Conservation (phyloP, 2,888 invertebrate species). For the Zonitis immaculata region DNA sequence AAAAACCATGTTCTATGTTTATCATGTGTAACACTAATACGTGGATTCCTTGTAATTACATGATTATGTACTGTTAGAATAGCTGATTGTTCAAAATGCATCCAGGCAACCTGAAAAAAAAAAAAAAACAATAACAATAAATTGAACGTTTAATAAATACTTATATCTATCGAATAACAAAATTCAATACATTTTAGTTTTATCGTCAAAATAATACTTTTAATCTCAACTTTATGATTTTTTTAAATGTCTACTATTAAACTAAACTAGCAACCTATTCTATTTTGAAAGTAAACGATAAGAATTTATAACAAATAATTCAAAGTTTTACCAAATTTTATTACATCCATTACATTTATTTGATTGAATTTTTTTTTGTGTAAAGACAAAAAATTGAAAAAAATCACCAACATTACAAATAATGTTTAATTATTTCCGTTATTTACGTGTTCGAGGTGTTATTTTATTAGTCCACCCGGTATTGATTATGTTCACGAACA, state of each 20-base stretch:
- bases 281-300: background rate
- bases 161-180: slow-evolving; percentile 18
- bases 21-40: slow-evolving; percentile 88
- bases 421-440: background rate
- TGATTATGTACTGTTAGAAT: slow-evolving; percentile 91
- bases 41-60: slow-evolving; percentile 88
- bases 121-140: slow-evolving; percentile 2
- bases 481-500: slow-evolving; percentile 8
- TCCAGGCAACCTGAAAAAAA: slow-evolving; percentile 83
- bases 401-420: background rate
- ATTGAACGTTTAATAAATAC: background rate
- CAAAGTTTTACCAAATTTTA: background rate
- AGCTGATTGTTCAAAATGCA: slow-evolving; percentile 91
- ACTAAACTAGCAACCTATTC: slow-evolving; percentile 19
- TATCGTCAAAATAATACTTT: slow-evolving; percentile 27
- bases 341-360: background rate
- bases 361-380: background rate
- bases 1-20: slow-evolving; percentile 91
- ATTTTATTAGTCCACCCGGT: background rate
- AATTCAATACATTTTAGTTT: slow-evolving; percentile 26
- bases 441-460: background rate
- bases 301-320: slow-evolving; percentile 1
- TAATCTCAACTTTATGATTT: slow-evolving; percentile 26
- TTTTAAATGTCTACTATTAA: slow-evolving; percentile 24
- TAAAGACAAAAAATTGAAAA: too few species aligned